These are phyloP conservation scores for Nemopilema nomurai DNA, from an alignment of 30 jellyfish, hydroid and myxozoan species.

Conservation along the genomic window DNA sequence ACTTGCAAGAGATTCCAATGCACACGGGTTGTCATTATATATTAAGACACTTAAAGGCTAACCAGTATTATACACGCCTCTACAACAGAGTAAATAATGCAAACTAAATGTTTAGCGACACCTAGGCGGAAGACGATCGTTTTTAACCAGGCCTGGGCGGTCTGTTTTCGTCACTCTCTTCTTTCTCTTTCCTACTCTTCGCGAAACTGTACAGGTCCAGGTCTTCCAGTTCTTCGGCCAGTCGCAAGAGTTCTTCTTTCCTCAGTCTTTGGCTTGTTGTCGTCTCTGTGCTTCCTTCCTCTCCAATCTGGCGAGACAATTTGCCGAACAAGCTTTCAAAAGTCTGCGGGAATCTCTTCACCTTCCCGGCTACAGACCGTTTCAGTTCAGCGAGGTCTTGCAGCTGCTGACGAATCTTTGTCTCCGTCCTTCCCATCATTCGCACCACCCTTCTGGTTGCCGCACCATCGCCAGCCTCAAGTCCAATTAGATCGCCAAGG, in stretches of 20 bases:
- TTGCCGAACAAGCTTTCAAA: slow-evolving; percentile 50
- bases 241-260: neutral
- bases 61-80: neutral
- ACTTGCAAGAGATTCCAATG: no score
- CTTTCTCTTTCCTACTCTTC: slow-evolving; percentile 10
- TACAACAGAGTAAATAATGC: neutral
- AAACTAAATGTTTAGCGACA: neutral
- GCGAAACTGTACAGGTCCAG: slow-evolving; percentile 6
- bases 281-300: neutral
- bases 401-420: neutral
- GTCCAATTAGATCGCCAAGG: neutral
- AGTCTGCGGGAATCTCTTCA: slow-evolving; percentile 44
- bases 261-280: neutral
- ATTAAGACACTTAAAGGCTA: no score
- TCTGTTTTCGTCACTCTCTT: slow-evolving; percentile 9
- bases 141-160: slow-evolving; percentile 42
- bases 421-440: neutral
- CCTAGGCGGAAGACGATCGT: neutral
- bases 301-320: neutral
- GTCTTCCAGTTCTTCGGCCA: slow-evolving; percentile 23
- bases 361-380: neutral
- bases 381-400: neutral
- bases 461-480: neutral
- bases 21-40: no score
- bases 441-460: neutral